A percentile compares a stretch with the other conserved stretches of the same genome.
These are phyloP conservation scores for Leptopilina boulardi DNA, from an alignment of 1,140 invertebrate species.

Conservation along the genomic window DNA sequence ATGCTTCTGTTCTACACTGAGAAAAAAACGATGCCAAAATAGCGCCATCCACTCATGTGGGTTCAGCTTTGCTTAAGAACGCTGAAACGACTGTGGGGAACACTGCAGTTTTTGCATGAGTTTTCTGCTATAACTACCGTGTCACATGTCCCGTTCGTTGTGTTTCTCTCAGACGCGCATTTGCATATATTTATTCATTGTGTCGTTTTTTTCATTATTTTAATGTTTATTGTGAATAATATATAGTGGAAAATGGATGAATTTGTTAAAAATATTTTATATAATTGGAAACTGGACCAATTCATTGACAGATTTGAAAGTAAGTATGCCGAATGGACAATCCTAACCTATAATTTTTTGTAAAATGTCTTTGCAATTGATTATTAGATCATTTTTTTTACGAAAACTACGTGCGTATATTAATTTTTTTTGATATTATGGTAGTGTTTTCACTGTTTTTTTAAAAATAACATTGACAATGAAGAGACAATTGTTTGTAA, in stretches of 20 bases:
- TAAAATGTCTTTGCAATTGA: background rate
- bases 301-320: constrained; percentile 3
- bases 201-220: background rate
- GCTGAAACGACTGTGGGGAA: background rate
- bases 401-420: background rate
- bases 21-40: background rate
- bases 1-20: background rate
- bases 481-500: background rate
- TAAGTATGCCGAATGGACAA: background rate
- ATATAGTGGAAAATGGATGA: background rate
- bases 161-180: background rate
- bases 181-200: background rate
- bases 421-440: background rate
- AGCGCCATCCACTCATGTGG: background rate
- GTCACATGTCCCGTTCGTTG: background rate
- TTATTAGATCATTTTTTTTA: background rate
- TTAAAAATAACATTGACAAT: background rate
- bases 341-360: background rate
- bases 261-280: background rate
- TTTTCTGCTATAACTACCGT: background rate
- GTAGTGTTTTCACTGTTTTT: background rate
- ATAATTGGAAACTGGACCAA: background rate
- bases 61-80: background rate
- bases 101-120: background rate
- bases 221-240: background rate